phyloP scores from a whole-genome alignment of 2,888 invertebrate species.

The Aspidiotus destructor region DNA sequence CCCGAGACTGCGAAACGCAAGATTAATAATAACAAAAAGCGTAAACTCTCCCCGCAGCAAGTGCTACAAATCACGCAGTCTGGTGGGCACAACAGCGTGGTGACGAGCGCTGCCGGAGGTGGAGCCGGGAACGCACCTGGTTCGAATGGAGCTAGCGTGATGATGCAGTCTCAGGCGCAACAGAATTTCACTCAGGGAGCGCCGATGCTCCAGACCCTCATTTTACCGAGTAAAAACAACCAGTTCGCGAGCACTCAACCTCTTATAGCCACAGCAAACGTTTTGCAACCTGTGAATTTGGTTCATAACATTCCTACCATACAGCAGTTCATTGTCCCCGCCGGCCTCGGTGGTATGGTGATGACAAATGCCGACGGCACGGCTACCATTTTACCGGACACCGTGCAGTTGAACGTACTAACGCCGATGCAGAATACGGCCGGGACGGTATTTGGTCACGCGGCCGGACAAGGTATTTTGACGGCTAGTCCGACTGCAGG shows the following conservation, averaged over 20 bases:
- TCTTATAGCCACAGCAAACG: constrained; percentile 52
- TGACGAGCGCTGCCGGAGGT: background rate
- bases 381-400: constrained; percentile 62
- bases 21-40: constrained; percentile 56
- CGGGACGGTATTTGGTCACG: constrained; percentile 52
- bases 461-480: constrained; percentile 54
- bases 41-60: constrained; percentile 57
- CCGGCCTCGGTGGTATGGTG: constrained; percentile 70
- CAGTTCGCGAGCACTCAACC: constrained; percentile 52
- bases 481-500: constrained; percentile 55
- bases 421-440: constrained; percentile 55
- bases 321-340: constrained; percentile 74
- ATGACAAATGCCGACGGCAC: constrained; percentile 66
- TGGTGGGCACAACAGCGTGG: constrained; percentile 35
- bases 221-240: constrained; percentile 57
- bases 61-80: constrained; percentile 39
- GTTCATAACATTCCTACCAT: constrained; percentile 68
- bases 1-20: constrained; percentile 50
- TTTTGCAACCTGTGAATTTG: constrained; percentile 67
- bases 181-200: constrained; percentile 43
- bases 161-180: constrained; percentile 38
- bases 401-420: constrained; percentile 53
- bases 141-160: constrained; percentile 32
- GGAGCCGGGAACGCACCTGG: background rate
- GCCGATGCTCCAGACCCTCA: constrained; percentile 63